Percentiles rank a stretch among this genome's conserved stretches.
Evolutionary conservation across 2,797 vertebrate species (phyloP).

Genomic region (Myotis daubentonii): DNA sequence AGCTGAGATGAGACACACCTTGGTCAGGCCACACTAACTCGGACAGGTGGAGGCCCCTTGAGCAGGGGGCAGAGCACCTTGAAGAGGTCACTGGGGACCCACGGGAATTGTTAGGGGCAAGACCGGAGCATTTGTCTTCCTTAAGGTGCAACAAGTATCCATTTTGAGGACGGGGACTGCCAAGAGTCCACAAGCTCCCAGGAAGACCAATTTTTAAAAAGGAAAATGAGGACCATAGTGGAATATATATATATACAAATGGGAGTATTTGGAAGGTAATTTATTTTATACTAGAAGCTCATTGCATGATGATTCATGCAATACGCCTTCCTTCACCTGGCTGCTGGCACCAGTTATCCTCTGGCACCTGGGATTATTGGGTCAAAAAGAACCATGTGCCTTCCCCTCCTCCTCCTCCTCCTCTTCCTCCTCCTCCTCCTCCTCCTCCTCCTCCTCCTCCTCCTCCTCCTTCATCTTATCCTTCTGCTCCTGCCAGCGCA

Average conservation of each 20-base stretch:
- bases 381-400: too few species aligned
- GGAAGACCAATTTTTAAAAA: slow-evolving; percentile 54
- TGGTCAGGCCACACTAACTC: neutral
- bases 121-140: slow-evolving; percentile 42
- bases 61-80: neutral
- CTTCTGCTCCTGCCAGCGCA: neutral
- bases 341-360: too few species aligned
- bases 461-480: too few species aligned
- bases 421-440: too few species aligned
- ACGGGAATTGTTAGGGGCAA: neutral
- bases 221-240: slow-evolving; percentile 65
- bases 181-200: neutral
- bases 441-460: too few species aligned
- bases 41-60: neutral
- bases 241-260: slow-evolving; percentile 53
- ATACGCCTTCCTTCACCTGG: too few species aligned
- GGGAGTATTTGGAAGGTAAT: slow-evolving; percentile 84
- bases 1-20: neutral
- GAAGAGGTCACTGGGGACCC: neutral
- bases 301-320: too few species aligned
- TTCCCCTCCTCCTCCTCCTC: too few species aligned
- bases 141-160: neutral
- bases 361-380: too few species aligned
- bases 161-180: neutral
- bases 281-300: slow-evolving; percentile 64